Base-by-base conservation (phyloP, 2,888 invertebrate genomes). In the Drosophila neotestacea region DNA sequence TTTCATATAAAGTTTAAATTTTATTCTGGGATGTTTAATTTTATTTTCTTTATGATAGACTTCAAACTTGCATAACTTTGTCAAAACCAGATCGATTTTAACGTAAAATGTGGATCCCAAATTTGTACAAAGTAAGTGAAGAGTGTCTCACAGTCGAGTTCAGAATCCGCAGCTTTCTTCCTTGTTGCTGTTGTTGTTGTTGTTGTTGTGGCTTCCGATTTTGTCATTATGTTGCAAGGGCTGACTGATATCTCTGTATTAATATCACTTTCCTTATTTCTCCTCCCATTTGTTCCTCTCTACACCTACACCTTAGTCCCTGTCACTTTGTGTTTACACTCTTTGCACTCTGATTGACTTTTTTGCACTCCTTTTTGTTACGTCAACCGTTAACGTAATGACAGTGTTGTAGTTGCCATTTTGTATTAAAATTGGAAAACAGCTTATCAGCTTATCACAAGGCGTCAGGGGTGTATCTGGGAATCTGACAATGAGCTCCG, bases 141-240 rank as follows among this genome's bases (percentile, higher is more conserved):
- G 32, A 32, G 32, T 39, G 13, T 13, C n/a, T 39, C 13, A 13
- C 39, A 9, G 13, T 34, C 2, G 10, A 13, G 16, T 22, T 22
- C 48, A 2, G 5, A 16, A 1, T 9, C 10, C 7, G 39, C 6
- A 39, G 39, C 13, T 6, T 13, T 6, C 5, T 6, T 28, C 11
- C 6, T 28, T n/a, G 44, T 44, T 44, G 44, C 22, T 44, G 11
- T 44, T 44, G 27, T 44, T 44, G 11, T 44, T 44, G 27, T 44
- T 44, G 10, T 27, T 28, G 10, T 27, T 28, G n/a, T n/a, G 44
- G 2, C 22, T 42, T 4, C 10, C 1, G 41, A 28, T 46, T 28
- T 46, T 28, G 46, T 6, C 28, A 28, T 46, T n/a, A n/a, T 4
- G 27, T 6, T 6, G 6, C n/a, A 28, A 28, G 5, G 6, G 28